phyloP scores from a whole-genome alignment of 2,797 vertebrate genomes.

The Dendrocincla fuliginosa region DNA sequence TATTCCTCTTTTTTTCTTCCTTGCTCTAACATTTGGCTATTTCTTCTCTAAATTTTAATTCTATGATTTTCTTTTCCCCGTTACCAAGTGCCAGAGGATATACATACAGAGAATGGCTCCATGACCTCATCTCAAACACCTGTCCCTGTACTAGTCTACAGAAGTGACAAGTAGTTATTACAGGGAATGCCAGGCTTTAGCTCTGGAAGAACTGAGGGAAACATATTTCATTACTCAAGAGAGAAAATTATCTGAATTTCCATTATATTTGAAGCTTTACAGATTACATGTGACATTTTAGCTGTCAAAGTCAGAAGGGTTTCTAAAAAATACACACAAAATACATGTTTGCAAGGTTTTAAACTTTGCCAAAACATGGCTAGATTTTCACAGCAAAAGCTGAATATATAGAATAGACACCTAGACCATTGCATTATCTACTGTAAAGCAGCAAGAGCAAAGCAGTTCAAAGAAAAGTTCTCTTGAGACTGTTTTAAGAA shows the following conservation, averaged over 20 bases:
- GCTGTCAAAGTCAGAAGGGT: background rate
- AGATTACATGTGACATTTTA: background rate
- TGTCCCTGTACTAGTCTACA: background rate
- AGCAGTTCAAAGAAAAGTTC: background rate
- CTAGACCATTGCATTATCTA: background rate
- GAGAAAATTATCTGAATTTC: slow-evolving; percentile 4
- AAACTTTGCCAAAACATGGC: background rate
- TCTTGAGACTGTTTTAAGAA: background rate
- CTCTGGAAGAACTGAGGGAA: background rate
- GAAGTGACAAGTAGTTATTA: background rate
- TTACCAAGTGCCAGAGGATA: background rate
- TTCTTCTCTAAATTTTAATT: background rate
- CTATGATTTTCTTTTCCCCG: background rate
- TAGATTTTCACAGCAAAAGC: background rate
- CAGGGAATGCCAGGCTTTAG: background rate
- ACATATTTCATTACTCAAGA: background rate
- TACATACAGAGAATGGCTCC: background rate
- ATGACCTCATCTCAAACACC: slow-evolving; percentile 7
- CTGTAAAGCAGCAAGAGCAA: background rate
- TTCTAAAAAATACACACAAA: background rate
- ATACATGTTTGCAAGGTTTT: background rate
- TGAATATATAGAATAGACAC: background rate
- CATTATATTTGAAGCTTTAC: background rate
- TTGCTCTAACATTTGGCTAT: background rate
- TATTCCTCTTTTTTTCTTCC: background rate